Evolutionary conservation across 2,888 invertebrate species (phyloP).

Genomic region (Teinopalpus imperialis): DNA sequence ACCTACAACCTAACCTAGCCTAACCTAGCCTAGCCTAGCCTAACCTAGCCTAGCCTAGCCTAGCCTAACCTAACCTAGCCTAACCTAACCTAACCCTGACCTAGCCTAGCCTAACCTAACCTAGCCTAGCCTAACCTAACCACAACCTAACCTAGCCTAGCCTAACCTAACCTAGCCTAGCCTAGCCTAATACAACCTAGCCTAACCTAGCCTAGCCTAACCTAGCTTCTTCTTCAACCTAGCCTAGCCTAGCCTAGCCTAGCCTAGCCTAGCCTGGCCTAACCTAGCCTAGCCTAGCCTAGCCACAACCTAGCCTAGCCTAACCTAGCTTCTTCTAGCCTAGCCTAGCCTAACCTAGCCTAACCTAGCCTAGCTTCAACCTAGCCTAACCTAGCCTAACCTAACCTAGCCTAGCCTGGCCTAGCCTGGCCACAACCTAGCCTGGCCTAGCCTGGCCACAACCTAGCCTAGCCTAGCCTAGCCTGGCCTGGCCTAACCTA

Average conservation of each 20-base stretch:
- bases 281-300: constrained; percentile 25
- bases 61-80: constrained; percentile 23
- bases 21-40: constrained; percentile 23
- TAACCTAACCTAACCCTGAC: no score
- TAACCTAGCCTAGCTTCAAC: constrained; percentile 25
- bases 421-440: constrained; percentile 8
- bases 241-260: no score
- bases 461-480: constrained; percentile 11
- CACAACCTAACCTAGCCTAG: constrained; percentile 25
- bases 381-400: constrained; percentile 25
- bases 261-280: constrained; percentile 23
- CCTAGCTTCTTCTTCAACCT: no score
- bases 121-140: constrained; percentile 25
- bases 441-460: no score
- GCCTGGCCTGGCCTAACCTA: constrained; percentile 9
- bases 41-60: constrained; percentile 24
- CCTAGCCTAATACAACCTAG: no score
- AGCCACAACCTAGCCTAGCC: no score
- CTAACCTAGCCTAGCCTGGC: constrained; percentile 18
- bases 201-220: no score
- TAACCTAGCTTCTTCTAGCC: no score
- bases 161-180: constrained; percentile 24
- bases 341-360: constrained; percentile 25
- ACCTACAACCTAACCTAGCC: constrained; percentile 17
- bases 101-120: constrained; percentile 24